Base-by-base conservation (phyloP, 2,797 vertebrate genomes). In the Siniperca scherzeri region DNA sequence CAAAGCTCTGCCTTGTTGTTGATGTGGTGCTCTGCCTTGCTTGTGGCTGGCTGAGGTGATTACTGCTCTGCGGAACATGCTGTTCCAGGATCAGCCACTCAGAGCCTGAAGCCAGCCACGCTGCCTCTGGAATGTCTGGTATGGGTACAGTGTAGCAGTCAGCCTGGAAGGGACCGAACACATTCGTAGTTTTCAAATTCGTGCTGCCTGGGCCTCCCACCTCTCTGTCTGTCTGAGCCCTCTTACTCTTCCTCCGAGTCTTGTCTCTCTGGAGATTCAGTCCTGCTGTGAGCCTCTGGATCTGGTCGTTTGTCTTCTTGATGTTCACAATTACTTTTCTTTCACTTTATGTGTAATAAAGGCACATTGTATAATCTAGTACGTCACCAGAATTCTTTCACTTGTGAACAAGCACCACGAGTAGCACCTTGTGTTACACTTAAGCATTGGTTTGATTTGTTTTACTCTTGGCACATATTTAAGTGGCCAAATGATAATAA, bases 61-160 rank as follows among this genome's bases (percentile, higher is more conserved):
- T 92, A 92, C 89, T 87, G 90, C 84, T 87, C 85, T 87, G 89
- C 81, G 86, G 88, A 91, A 91, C 89, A 89, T 48, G 66, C 92
- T 93, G 91, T 95, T 93, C 92, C 90, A 87, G 90, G 91, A 93
- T 95, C 91, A 93, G 93, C 92, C 82, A 74, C 89, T 92, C 80
- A 78, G 80, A 87, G 90, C 92, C 90, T 84, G 82, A 89, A 94
- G 93, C 90, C 91, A 93, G 89, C 88, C 91, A 75, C 70, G 87
- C 91, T 93, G 92, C 91, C 93, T 95, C 85, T 93, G 94, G 94
- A 95, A 95, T 96, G 94, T 96, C 94, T 95, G 93, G 94, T 94
- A 95, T 96, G 93, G 91, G 91, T 83, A 92, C 89, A 87, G 90
- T 38, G 73, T 85, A 81, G 89, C 85, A 90, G 78, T 76, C 73